These are phyloP conservation scores for Paratilapia polleni DNA, from an alignment of 2,113 vertebrate genomes.

Conservation along the genomic window DNA sequence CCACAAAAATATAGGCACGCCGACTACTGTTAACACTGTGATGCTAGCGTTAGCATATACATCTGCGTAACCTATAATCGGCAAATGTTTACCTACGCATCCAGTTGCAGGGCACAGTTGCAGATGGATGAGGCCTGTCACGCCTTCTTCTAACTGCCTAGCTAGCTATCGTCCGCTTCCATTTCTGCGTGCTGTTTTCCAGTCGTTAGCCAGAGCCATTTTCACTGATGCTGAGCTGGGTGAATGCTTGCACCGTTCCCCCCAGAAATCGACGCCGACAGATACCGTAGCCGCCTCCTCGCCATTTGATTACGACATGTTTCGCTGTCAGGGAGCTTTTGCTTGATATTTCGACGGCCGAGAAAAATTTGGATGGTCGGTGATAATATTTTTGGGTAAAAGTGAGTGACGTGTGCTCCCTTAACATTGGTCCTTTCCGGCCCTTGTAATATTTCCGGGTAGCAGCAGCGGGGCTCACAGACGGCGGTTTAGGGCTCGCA, in stretches of 20 bases:
- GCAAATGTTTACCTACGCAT: slow-evolving; percentile 70
- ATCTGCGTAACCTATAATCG: slow-evolving; percentile 33
- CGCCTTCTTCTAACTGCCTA: slow-evolving; percentile 76
- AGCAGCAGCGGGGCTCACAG: slow-evolving; percentile 61
- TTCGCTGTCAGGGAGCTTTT: slow-evolving; percentile 25
- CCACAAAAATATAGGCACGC: slow-evolving; percentile 16
- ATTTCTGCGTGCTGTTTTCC: slow-evolving; percentile 81
- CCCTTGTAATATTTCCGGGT: slow-evolving; percentile 81
- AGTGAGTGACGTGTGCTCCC: slow-evolving; percentile 84
- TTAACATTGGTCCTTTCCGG: slow-evolving; percentile 83
- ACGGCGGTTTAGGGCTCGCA: slow-evolving; percentile 25
- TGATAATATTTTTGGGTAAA: slow-evolving; percentile 77
- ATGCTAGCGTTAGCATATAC: slow-evolving; percentile 45
- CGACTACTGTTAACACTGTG: slow-evolving; percentile 6
- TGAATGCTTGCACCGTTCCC: slow-evolving; percentile 52
- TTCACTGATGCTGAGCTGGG: slow-evolving; percentile 75
- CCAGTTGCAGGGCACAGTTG: slow-evolving; percentile 57
- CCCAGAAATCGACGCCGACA: slow-evolving; percentile 47
- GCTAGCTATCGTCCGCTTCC: slow-evolving; percentile 76
- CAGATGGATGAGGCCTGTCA: slow-evolving; percentile 81
- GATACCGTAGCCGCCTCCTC: slow-evolving; percentile 32
- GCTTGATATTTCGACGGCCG: slow-evolving; percentile 59
- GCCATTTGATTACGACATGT: slow-evolving; percentile 22
- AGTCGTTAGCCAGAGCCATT: slow-evolving; percentile 79
- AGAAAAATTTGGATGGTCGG: slow-evolving; percentile 71